A percentile compares a stretch with the other conserved stretches of the same genome.
phyloP scores from a whole-genome alignment of 2,888 invertebrate genomes.

The Diloba caeruleocephala region DNA sequence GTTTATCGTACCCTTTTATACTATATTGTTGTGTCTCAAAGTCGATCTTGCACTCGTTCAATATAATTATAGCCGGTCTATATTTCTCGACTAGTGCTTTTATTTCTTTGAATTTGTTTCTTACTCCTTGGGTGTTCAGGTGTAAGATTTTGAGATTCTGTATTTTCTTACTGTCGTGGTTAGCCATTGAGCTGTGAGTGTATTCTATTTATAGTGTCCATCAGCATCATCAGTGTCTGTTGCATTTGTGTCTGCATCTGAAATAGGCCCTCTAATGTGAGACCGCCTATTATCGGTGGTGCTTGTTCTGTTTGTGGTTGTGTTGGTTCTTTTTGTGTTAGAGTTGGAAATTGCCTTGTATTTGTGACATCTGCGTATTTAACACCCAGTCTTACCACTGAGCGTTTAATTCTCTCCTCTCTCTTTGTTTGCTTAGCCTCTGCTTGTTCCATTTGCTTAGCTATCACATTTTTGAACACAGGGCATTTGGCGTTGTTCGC shows the following conservation, averaged over 20 bases:
- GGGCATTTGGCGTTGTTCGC: conserved; percentile 23
- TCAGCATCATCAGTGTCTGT: conserved; percentile 17
- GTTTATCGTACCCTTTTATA: conserved; percentile 17
- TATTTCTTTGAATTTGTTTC: neutral
- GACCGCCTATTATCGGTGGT: conserved; percentile 4
- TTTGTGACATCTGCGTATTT: conserved; percentile 26
- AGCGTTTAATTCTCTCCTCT: conserved; percentile 23
- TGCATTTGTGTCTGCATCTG: conserved; percentile 20
- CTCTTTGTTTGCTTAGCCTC: conserved; percentile 12
- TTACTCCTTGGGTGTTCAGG: conserved; percentile 3
- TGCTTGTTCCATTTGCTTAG: conserved; percentile 23
- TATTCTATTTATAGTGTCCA: conserved; percentile 12
- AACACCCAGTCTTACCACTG: conserved; percentile 15
- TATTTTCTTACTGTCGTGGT: conserved; percentile 1
- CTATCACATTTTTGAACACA: conserved; percentile 16
- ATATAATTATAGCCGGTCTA: conserved; percentile 4
- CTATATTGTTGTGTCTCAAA: conserved; percentile 12
- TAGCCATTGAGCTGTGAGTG: conserved; percentile 1
- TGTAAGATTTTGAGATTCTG: conserved; percentile 2
- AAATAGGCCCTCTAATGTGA: conserved; percentile 17
- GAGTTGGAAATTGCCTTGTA: conserved; percentile 14
- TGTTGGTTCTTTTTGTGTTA: conserved; percentile 12
- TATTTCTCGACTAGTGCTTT: conserved; percentile 2
- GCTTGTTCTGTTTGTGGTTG: conserved; percentile 14
- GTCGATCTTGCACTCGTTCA: conserved; percentile 8